Evolutionary conservation across 2,888 invertebrate species (phyloP).

Genomic region (Thyatira batis): DNA sequence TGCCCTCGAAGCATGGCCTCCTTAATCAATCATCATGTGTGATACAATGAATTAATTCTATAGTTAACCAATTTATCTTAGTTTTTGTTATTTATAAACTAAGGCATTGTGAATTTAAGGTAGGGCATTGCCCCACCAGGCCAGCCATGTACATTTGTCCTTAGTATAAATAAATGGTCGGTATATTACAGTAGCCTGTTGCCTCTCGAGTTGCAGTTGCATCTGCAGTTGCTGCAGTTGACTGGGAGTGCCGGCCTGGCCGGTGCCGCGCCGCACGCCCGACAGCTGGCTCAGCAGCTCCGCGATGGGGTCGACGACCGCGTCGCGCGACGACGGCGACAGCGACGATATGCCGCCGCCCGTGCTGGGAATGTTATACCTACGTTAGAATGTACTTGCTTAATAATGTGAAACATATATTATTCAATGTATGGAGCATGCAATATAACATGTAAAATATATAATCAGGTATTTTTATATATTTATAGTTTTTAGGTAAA

Average conservation of each 20-base stretch:
- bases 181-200: constrained; percentile 87
- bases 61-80: no score
- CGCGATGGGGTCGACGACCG: constrained; percentile 98
- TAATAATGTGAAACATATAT: neutral
- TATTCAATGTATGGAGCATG: no score
- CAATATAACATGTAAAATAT: no score
- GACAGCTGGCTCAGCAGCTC: constrained; percentile 97
- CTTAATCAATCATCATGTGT: no score
- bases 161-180: neutral
- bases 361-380: constrained; percentile 80
- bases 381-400: neutral
- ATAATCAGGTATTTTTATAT: no score
- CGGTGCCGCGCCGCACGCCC: constrained; percentile 90
- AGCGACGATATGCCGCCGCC: constrained; percentile 92
- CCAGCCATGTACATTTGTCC: neutral
- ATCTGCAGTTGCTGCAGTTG: constrained; percentile 97
- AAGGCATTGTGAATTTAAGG: no score
- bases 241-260: constrained; percentile 84
- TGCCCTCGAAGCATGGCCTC: no score
- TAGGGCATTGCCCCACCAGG: no score
- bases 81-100: no score
- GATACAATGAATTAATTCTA: no score
- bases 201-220: constrained; percentile 95
- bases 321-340: constrained; percentile 94
- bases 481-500: no score